phyloP scores from a whole-genome alignment of 2,113 vertebrate genomes.

The Natator depressus region DNA sequence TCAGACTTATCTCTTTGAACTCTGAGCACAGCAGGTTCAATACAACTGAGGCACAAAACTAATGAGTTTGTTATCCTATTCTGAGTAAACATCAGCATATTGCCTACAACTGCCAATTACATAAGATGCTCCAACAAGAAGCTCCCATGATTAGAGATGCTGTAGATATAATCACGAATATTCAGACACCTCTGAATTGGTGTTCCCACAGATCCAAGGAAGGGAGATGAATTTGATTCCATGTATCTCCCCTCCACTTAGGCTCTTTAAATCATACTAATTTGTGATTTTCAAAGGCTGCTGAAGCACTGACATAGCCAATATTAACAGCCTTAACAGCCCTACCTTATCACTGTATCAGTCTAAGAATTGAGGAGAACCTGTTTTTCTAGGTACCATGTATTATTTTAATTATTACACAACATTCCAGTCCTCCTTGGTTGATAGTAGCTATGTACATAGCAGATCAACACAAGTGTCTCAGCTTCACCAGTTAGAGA shows the following conservation, averaged over 20 bases:
- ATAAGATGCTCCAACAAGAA: neutral
- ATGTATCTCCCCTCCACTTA: neutral
- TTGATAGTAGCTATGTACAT: neutral
- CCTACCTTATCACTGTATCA: neutral
- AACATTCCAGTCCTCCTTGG: neutral
- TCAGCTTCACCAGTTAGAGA: neutral
- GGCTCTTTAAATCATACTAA: neutral
- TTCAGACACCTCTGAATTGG: neutral
- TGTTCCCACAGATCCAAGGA: neutral
- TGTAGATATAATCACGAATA: neutral
- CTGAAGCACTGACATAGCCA: neutral
- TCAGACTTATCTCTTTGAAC: neutral
- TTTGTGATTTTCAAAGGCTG: neutral
- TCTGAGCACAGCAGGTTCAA: neutral
- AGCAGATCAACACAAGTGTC: neutral
- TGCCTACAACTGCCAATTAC: neutral
- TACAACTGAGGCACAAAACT: neutral
- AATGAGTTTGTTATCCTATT: neutral
- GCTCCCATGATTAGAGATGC: neutral
- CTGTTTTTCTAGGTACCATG: neutral
- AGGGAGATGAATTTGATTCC: neutral
- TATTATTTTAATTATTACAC: neutral
- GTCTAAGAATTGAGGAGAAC: neutral
- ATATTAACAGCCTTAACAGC: neutral
- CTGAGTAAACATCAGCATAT: neutral